Conservation (phyloP, 2,113 vertebrate species). For the Chiloscyllium plagiosum region DNA sequence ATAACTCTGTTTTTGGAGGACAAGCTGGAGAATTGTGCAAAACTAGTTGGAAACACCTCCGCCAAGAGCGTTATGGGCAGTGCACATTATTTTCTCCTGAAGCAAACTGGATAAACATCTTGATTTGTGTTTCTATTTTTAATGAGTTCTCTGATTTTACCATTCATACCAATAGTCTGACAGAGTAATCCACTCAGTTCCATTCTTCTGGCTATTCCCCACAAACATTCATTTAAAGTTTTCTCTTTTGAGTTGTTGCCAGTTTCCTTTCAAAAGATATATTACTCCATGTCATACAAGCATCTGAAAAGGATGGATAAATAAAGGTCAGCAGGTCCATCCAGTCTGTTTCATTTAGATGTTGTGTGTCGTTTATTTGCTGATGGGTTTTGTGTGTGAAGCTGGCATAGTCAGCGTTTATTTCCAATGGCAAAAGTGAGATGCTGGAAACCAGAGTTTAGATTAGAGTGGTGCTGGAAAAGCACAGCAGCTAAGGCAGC, state of each 20-base stretch:
- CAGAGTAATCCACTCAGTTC: background rate
- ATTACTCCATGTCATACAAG: background rate
- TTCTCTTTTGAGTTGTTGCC: background rate
- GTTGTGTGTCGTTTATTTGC: too few relatives aligned
- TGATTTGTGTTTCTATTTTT: background rate
- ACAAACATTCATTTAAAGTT: background rate
- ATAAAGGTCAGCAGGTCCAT: background rate
- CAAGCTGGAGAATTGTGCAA: background rate
- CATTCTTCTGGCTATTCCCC: background rate
- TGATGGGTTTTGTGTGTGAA: too few relatives aligned
- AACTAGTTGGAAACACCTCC: background rate
- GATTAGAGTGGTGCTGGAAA: too few relatives aligned
- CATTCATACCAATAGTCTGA: background rate
- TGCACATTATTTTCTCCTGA: background rate
- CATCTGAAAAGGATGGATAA: background rate
- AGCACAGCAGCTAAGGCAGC: too few relatives aligned
- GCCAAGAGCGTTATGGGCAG: background rate
- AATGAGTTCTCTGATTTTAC: background rate
- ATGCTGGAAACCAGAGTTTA: too few relatives aligned
- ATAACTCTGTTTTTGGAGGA: background rate
- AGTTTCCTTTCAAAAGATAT: background rate
- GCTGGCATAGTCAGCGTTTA: too few relatives aligned
- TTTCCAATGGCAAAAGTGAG: too few relatives aligned
- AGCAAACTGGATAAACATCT: background rate
- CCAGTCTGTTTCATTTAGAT: background rate